These are phyloP conservation scores for Pteromalus puparum DNA, from an alignment of 1,140 invertebrate genomes.

Conservation along the genomic window DNA sequence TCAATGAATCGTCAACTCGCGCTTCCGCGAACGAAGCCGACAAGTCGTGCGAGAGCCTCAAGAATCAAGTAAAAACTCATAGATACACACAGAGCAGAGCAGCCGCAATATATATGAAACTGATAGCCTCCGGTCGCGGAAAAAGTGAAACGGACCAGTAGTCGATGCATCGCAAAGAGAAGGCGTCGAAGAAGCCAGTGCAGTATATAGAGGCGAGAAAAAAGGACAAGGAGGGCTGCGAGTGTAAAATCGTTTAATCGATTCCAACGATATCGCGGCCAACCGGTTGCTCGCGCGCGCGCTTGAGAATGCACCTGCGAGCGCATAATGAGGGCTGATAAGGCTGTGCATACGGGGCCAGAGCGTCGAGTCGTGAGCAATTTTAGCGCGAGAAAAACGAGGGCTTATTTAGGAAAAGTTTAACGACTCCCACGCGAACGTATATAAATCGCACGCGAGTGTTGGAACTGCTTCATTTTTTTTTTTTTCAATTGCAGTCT, in stretches of 20 bases:
- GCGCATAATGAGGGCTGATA: neutral
- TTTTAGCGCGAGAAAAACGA: neutral
- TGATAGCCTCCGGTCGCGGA: neutral
- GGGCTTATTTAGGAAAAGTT: no score
- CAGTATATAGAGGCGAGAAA: slow-evolving; percentile 50
- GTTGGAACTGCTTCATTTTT: no score
- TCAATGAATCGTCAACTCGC: neutral
- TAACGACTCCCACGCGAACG: no score
- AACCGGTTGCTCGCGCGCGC: slow-evolving; percentile 54
- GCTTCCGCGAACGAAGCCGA: neutral
- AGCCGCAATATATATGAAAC: no score
- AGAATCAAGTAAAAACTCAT: neutral
- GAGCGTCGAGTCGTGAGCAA: neutral
- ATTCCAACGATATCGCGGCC: slow-evolving; percentile 59
- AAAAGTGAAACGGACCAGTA: neutral
- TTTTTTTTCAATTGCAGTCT: no score
- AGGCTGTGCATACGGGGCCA: neutral
- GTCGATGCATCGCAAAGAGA: neutral
- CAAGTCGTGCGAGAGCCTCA: no score
- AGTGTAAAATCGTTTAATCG: slow-evolving; percentile 55
- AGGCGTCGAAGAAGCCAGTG: slow-evolving; percentile 27
- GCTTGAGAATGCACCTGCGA: slow-evolving; percentile 8
- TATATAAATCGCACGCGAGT: no score
- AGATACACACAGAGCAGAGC: neutral
- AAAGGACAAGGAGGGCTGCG: slow-evolving; percentile 46